Conservation (phyloP, 2,113 vertebrate species). For the Bubo scandiacus region DNA sequence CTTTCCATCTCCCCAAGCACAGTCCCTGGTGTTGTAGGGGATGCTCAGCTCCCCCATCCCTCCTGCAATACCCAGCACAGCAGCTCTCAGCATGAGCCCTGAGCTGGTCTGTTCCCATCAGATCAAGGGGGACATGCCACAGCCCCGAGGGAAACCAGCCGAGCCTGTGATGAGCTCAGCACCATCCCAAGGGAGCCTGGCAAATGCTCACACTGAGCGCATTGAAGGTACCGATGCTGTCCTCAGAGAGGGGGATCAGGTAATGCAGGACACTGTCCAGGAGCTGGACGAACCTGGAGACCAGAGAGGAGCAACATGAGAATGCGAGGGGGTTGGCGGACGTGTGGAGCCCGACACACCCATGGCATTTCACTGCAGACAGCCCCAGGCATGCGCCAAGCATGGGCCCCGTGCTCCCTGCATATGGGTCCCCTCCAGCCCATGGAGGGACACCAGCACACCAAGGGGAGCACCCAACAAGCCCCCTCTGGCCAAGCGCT, state of each 20-base stretch:
- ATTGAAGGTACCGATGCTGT: conserved; percentile 86
- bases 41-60: neutral
- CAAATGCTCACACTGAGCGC: conserved; percentile 84
- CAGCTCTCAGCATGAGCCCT: neutral
- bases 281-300: conserved; percentile 86
- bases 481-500: neutral
- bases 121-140: neutral
- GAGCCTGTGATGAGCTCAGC: neutral
- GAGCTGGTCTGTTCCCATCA: neutral
- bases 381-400: neutral
- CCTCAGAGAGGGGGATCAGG: conserved; percentile 88
- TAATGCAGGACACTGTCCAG: conserved; percentile 89
- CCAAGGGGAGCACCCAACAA: neutral
- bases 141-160: neutral
- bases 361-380: fast-evolving
- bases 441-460: neutral
- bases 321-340: neutral
- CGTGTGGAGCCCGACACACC: fast-evolving
- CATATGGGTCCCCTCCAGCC: neutral
- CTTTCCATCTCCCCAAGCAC: neutral
- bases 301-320: neutral
- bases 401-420: neutral
- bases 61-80: neutral
- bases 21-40: fast-evolving
- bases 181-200: neutral